Percentiles rank a stretch among this genome's conserved stretches.
Evolutionary conservation across 2,888 invertebrate genomes (phyloP).

Genomic region (Hemaris fuciformis): DNA sequence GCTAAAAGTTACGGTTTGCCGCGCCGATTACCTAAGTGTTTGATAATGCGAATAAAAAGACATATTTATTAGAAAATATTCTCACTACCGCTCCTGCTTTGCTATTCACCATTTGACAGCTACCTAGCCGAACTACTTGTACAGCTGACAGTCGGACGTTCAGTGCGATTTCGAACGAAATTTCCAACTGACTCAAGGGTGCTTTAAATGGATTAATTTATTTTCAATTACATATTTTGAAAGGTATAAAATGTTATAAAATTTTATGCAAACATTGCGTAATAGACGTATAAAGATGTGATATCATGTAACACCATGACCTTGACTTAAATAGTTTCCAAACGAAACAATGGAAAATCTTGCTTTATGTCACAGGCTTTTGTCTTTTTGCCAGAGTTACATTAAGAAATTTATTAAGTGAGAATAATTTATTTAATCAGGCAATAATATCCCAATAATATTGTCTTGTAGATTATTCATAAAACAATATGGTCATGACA

Average conservation of each 20-base stretch:
- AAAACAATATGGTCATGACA: background rate
- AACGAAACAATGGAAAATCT: conserved; percentile 7
- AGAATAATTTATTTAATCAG: background rate
- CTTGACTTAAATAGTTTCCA: conserved; percentile 13
- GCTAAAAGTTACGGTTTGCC: conserved; percentile 49
- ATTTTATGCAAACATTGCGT: background rate
- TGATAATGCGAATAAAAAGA: conserved; percentile 67
- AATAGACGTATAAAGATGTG: background rate
- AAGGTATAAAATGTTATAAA: background rate
- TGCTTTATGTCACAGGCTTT: background rate
- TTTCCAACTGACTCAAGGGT: background rate
- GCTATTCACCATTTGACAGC: conserved; percentile 60
- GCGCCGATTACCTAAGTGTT: conserved; percentile 66
- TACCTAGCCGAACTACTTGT: conserved; percentile 41
- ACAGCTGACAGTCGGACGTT: conserved; percentile 58
- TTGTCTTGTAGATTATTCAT: background rate
- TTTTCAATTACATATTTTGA: background rate
- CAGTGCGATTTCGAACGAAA: conserved; percentile 43
- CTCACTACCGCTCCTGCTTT: conserved; percentile 70
- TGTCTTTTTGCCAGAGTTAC: background rate
- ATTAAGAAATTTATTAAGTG: background rate
- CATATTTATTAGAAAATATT: conserved; percentile 72
- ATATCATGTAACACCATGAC: background rate
- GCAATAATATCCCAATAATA: background rate
- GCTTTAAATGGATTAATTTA: background rate